Evolutionary conservation across 2,888 invertebrate species (phyloP), one percentile per base, ranked within the genome.

Genomic region (Chrysina gloriosa): DNA sequence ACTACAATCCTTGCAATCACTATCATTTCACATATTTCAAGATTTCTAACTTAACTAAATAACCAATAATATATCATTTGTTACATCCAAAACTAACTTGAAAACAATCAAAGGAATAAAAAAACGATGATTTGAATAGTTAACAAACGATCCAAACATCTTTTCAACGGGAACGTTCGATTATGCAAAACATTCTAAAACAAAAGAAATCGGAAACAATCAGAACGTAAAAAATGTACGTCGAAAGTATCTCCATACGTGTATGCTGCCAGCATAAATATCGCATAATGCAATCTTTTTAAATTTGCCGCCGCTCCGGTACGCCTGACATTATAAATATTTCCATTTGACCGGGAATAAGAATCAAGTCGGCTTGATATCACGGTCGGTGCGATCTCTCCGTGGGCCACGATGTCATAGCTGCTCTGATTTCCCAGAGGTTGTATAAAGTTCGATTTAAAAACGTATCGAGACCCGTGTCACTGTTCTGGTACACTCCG

Each of bases 371-470:
- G 78, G 74, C 72, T 66, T 67, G 73, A 69, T 72, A 71, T 72
- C 72, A 67, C 67, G 68, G 72, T 72, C 72, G 71, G 68, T 72
- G 69, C 69, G 72, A 69, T 72, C 72, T 71, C 74, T 76, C 76
- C 74, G 77, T 75, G 75, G 77, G 74, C 76, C 75, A 73, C 75
- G 68, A 75, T 80, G 78, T 79, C 79, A 77, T 75, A 75, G 75
- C 58, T 73, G 71, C 66, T 72, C 77, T 82, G 83, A 83, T 83
- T 83, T 83, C 83, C 83, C 83, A 79, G 72, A 80, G 82, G 83
- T 76, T 78, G 77, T 78, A 82, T 83, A 83, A 83, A 83, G 79
- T 82, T 83, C 82, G 82, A 83, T 83, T 82, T 82, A 81, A 81
- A 81, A 81, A 81, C 80, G 79, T 79, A 81, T 82, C 77, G 80